These are phyloP conservation scores for Euglossa dilemma DNA, from an alignment of 1,140 invertebrate species.

Conservation along the genomic window DNA sequence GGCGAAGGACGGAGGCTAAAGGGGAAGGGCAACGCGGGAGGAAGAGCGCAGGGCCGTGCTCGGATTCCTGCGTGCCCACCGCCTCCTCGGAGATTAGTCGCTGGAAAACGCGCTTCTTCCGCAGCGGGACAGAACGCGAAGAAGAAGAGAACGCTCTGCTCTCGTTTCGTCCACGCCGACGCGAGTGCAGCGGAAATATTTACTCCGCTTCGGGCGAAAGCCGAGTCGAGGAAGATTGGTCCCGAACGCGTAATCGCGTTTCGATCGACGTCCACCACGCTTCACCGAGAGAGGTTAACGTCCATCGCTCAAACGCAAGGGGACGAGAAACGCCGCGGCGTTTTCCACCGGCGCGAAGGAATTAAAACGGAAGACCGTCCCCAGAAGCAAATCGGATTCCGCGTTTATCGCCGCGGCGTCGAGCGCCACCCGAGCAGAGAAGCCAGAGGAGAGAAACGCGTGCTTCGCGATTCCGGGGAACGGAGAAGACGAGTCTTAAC, in stretches of 20 bases:
- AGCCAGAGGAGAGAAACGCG: too few relatives aligned
- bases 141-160: too few relatives aligned
- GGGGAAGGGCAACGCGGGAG: conserved; percentile 43
- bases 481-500: background rate
- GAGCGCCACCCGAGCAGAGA: too few relatives aligned
- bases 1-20: conserved; percentile 16
- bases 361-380: conserved; percentile 13
- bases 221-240: too few relatives aligned
- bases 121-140: too few relatives aligned
- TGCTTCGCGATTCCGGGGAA: background rate
- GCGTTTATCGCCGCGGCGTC: background rate
- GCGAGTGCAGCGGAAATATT: too few relatives aligned
- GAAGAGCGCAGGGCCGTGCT: conserved; percentile 73
- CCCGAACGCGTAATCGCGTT: too few relatives aligned
- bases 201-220: too few relatives aligned
- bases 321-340: background rate
- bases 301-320: background rate
- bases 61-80: conserved; percentile 67
- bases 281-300: background rate
- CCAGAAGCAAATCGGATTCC: background rate
- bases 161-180: too few relatives aligned
- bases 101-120: too few relatives aligned
- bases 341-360: background rate
- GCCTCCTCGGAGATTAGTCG: background rate
- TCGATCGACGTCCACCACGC: too few relatives aligned